Evolutionary conservation across 2,797 vertebrate species (phyloP), one percentile per base, ranked within the genome.

Genomic region (Phrynocephalus vlangalii): DNA sequence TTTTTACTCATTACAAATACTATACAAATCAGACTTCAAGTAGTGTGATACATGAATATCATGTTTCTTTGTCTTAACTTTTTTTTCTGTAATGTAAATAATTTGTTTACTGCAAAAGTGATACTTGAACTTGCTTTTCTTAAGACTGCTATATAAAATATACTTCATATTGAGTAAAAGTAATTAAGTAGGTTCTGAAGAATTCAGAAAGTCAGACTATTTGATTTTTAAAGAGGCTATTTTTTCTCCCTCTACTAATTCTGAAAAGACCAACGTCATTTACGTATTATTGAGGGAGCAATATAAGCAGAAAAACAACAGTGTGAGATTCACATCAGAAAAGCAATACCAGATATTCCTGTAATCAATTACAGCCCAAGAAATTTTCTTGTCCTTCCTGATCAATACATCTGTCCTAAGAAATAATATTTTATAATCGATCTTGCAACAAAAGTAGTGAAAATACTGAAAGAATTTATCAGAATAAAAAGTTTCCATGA

Each of bases 51-150:
- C 0, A 73, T 79, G 78, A 87, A 71, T 83, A 71, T 87, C 82
- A 28, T 71, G 75, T 72, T 90, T 20, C 79, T 67, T 82, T 78
- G 63, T 33, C 38, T 82, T 66, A 33, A 73, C 84, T 84, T 10
- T 10, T 10, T 10, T 38, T 11, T 18, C 0, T 78, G 9, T 28
- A 8, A 90, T 11, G 66, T 30, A 73, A 85, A 89, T 89, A 18
- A 86, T 89, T 85, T 88, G 26, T 91, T 90, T 93, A 60, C 10
- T 24, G 50, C 82, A 84, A 52, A 87, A 20, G 1, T 81, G 16
- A 5, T 56, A 87, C n/a, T 18, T 81, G 78, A 84, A 33, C 15
- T 73, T 80, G 79, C 60, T 79, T 56, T 38, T 80, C 38, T 18
- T 10, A 77, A 87, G 76, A 79, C 73, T 63, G 60, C 13, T 20